Evolutionary conservation across 1,140 invertebrate genomes (phyloP), one percentile per base, ranked within the genome.

Genomic region (Bombus vancouverensis): DNA sequence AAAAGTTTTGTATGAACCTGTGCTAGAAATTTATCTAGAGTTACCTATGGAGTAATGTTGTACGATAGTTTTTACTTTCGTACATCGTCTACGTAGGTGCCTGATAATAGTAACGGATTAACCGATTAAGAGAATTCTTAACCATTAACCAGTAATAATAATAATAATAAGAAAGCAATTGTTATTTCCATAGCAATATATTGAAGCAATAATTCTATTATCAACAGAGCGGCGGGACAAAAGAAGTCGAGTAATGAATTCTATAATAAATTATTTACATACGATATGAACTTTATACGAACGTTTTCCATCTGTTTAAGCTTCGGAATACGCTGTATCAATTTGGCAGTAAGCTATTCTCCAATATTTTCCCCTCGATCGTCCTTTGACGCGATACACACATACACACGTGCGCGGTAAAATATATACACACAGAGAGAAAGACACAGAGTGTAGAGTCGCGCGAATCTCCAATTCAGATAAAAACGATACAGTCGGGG

Each of bases 391-490:
- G 71, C 42, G 62, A 10, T 44, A 25, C 18, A 25, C 44, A 8
- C 32, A 0, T 4, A 15, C n/a, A 15, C 13, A 4, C 13, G 0
- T 5, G 4, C 13, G n/a, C n/a, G 47, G 47, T 53, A 13, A 5
- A 65, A 65, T 15, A 6, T 32, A 65, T 8, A 37, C 6, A 66
- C n/a, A 32, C 5, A 32, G 13, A 66, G 5, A 66, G n/a, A n/a
- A 13, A n/a, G 65, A 32, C n/a, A 65, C 59, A n/a, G 13, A 66
- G n/a, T 0, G 6, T 15, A 32, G 62, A 32, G n/a, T 66, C 3
- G 62, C 62, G 62, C 15, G 65, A 79, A 84, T 84, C 83, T 79
- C 68, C 76, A 72, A 84, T 84, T 79, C 44, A 37, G 76, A 79
- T 84, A 57, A 77, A 79, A 84, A 72, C 68, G 81, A 83, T 83